Evolutionary conservation across 2,888 invertebrate species (phyloP).

Genomic region (Cremastinae sp.): DNA sequence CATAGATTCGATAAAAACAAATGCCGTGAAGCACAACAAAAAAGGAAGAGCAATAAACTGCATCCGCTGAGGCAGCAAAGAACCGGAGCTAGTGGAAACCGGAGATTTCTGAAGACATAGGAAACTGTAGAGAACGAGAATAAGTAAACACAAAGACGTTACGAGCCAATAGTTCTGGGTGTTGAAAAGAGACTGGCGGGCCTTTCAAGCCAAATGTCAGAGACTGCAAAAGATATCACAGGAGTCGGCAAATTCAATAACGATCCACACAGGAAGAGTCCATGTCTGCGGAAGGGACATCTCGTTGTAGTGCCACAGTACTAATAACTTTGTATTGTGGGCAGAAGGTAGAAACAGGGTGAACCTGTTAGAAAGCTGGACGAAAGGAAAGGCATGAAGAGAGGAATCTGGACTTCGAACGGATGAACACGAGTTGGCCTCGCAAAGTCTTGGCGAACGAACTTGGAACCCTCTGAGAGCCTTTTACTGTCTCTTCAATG

Average conservation of each 20-base stretch:
- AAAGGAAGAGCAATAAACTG: neutral
- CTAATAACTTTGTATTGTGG: neutral
- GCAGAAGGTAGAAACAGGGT: constrained; percentile 22
- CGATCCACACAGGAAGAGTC: constrained; percentile 6
- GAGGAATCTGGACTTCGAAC: constrained; percentile 24
- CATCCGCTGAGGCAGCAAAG: neutral
- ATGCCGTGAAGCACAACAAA: neutral
- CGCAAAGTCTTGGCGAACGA: constrained; percentile 37
- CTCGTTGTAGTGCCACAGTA: too few species aligned
- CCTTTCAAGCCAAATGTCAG: neutral
- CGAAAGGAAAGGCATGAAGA: neutral
- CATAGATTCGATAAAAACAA: constrained; percentile 1
- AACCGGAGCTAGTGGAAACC: neutral
- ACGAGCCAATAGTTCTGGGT: constrained; percentile 14
- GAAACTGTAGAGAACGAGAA: neutral
- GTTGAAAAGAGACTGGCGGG: constrained; percentile 22
- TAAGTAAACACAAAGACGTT: constrained; percentile 4
- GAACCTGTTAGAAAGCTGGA: constrained; percentile 4
- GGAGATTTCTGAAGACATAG: constrained; percentile 9
- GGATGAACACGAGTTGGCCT: constrained; percentile 13
- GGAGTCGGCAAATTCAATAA: constrained; percentile 7
- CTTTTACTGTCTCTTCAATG: constrained; percentile 30
- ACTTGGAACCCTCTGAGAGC: constrained; percentile 38
- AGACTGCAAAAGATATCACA: constrained; percentile 2
- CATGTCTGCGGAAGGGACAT: neutral